Percentiles rank a stretch among this genome's conserved stretches.
Evolutionary conservation across 2,888 invertebrate species (phyloP).

Genomic region (Drosophila pseudotalamancana): DNA sequence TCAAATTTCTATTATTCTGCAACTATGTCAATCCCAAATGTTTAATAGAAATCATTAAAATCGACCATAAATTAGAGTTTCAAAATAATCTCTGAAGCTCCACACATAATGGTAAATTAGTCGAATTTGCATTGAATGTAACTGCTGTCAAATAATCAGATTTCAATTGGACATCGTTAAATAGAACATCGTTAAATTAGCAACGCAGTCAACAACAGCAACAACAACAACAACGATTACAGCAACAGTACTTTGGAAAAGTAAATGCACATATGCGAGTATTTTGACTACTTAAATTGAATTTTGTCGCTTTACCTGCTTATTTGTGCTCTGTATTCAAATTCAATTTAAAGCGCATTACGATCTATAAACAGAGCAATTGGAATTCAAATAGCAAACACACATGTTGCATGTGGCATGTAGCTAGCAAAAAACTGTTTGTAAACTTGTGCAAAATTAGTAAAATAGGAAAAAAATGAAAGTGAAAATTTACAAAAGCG

Average conservation of each 20-base stretch:
- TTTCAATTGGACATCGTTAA: constrained; percentile 14
- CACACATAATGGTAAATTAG: not conserved
- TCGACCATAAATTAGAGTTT: not conserved
- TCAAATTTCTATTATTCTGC: not conserved
- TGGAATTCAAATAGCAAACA: constrained; percentile 27
- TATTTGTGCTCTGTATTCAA: constrained; percentile 28
- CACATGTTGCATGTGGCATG: constrained; percentile 43
- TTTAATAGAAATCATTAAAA: not conserved
- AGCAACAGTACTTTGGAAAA: constrained; percentile 15
- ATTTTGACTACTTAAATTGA: constrained; percentile 20
- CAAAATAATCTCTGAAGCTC: not conserved
- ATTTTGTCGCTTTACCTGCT: constrained; percentile 22
- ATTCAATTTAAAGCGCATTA: constrained; percentile 51
- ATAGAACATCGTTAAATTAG: constrained; percentile 12
- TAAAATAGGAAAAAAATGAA: not conserved
- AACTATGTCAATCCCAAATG: not conserved
- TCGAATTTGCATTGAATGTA: not conserved
- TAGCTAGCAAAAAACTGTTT: not conserved
- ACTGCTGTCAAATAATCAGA: constrained; percentile 1
- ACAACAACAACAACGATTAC: not conserved
- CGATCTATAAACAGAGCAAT: constrained; percentile 40
- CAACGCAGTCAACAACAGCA: not conserved
- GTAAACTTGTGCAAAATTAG: no score
- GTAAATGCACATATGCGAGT: constrained; percentile 2
- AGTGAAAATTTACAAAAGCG: constrained; percentile 21